Evolutionary conservation across 2,888 invertebrate species (phyloP).

Genomic region (Melanargia galathea): DNA sequence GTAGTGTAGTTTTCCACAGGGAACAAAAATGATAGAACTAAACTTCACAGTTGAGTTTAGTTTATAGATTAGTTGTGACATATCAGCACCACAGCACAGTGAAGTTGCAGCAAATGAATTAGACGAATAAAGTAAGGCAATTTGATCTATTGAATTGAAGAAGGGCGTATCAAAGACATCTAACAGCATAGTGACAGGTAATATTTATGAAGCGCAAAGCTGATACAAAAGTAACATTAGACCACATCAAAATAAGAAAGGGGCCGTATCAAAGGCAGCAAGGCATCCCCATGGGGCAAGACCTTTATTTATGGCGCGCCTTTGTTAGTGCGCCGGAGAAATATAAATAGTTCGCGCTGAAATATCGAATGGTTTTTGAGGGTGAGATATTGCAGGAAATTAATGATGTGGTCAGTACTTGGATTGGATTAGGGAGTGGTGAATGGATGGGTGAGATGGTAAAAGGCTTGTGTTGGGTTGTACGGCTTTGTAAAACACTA

Average conservation of each 20-base stretch:
- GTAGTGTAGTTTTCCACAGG: no score
- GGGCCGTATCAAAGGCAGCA: constrained; percentile 78
- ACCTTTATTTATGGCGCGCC: constrained; percentile 76
- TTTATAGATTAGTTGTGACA: neutral
- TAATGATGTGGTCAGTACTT: constrained; percentile 80
- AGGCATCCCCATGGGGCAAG: constrained; percentile 66
- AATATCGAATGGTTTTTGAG: constrained; percentile 75
- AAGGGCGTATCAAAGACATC: constrained; percentile 29
- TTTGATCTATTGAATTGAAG: constrained; percentile 28
- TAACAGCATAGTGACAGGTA: constrained; percentile 55
- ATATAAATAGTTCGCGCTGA: constrained; percentile 80
- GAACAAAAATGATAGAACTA: no score
- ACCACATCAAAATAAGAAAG: constrained; percentile 79
- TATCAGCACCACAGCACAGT: neutral
- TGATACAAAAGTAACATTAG: constrained; percentile 72
- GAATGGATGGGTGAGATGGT: constrained; percentile 63
- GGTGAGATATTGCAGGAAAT: constrained; percentile 78
- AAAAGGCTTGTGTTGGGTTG: constrained; percentile 72
- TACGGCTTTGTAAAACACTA: constrained; percentile 71
- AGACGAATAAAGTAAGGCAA: constrained; percentile 12
- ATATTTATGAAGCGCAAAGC: constrained; percentile 75
- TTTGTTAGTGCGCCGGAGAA: constrained; percentile 72
- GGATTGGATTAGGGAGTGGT: constrained; percentile 73
- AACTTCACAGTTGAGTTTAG: no score
- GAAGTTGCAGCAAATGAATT: neutral